Evolutionary conservation across 1,140 invertebrate species (phyloP).

Genomic region (Glomeris maerens): DNA sequence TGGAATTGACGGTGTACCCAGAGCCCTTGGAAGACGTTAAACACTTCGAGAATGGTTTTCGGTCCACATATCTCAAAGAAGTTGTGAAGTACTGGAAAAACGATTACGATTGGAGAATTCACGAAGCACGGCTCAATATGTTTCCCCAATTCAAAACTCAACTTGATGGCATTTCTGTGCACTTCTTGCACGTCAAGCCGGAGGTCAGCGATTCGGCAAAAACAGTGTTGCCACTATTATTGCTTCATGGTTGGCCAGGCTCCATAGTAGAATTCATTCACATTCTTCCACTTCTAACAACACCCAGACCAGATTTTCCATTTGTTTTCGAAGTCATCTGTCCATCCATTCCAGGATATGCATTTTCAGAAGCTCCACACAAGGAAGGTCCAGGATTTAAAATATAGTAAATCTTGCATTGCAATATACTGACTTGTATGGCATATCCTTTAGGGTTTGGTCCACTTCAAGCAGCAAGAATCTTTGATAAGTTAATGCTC

Average conservation of each 20-base stretch:
- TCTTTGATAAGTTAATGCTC: slow-evolving; percentile 70
- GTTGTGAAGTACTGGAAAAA: slow-evolving; percentile 56
- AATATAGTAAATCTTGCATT: neutral
- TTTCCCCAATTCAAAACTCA: slow-evolving; percentile 52
- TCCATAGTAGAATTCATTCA: slow-evolving; percentile 73
- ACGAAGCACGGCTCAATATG: slow-evolving; percentile 49
- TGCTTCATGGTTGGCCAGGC: slow-evolving; percentile 84
- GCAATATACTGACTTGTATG: neutral
- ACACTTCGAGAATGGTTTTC: slow-evolving; percentile 65
- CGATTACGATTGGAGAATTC: slow-evolving; percentile 56
- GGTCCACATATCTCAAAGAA: slow-evolving; percentile 48
- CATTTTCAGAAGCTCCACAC: slow-evolving; percentile 56
- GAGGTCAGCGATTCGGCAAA: slow-evolving; percentile 21
- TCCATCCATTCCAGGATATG: slow-evolving; percentile 70
- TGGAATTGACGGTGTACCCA: slow-evolving; percentile 39
- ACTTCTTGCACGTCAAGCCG: slow-evolving; percentile 38
- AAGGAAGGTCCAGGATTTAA: slow-evolving; percentile 20
- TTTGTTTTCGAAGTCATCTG: slow-evolving; percentile 64
- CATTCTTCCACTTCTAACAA: slow-evolving; percentile 52
- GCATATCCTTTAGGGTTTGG: slow-evolving; percentile 25
- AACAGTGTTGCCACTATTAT: slow-evolving; percentile 45
- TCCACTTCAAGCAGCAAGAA: slow-evolving; percentile 44
- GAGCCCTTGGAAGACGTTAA: slow-evolving; percentile 47
- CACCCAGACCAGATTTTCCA: slow-evolving; percentile 37
- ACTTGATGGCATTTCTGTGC: slow-evolving; percentile 55